Evolutionary conservation across 1,140 invertebrate species (phyloP).

Genomic region (Drosophila erecta): DNA sequence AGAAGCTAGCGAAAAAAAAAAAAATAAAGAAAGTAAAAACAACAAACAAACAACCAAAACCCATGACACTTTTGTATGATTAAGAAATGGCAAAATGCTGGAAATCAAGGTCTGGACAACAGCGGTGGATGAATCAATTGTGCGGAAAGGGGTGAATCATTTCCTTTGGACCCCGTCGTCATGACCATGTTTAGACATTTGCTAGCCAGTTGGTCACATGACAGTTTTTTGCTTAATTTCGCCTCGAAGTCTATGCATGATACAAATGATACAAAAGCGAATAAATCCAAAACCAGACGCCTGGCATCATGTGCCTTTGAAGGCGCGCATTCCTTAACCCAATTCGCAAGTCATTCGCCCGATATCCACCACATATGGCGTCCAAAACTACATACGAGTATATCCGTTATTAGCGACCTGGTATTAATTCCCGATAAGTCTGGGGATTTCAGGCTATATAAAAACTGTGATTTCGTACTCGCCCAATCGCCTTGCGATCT

Average conservation of each 20-base stretch:
- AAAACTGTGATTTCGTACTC: slow-evolving; percentile 45
- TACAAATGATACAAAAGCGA: slow-evolving; percentile 29
- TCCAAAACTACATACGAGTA: slow-evolving; percentile 46
- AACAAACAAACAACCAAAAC: too few species aligned
- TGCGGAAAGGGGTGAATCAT: slow-evolving; percentile 51
- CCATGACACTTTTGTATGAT: not conserved
- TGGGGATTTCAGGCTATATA: slow-evolving; percentile 56
- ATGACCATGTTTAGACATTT: slow-evolving; percentile 75
- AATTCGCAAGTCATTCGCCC: slow-evolving; percentile 66
- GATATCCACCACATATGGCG: slow-evolving; percentile 26
- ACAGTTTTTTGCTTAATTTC: slow-evolving; percentile 43
- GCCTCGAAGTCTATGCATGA: slow-evolving; percentile 25
- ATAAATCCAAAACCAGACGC: slow-evolving; percentile 46
- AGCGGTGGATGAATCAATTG: slow-evolving; percentile 39
- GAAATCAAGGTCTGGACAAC: slow-evolving; percentile 9
- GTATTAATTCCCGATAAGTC: slow-evolving; percentile 75
- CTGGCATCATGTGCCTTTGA: slow-evolving; percentile 63
- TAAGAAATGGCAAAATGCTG: slow-evolving; percentile 15
- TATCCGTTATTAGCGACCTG: slow-evolving; percentile 65
- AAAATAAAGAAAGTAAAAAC: too few species aligned
- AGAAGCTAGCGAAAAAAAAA: slow-evolving; percentile 2
- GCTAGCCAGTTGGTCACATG: slow-evolving; percentile 77
- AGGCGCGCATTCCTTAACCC: slow-evolving; percentile 62
- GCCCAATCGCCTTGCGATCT: slow-evolving; percentile 3
- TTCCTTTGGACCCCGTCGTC: slow-evolving; percentile 32